Percentiles rank a stretch among this genome's conserved stretches.
phyloP scores from a whole-genome alignment of 53 echinoderm and acorn worm species.

The Astropecten irregularis region DNA sequence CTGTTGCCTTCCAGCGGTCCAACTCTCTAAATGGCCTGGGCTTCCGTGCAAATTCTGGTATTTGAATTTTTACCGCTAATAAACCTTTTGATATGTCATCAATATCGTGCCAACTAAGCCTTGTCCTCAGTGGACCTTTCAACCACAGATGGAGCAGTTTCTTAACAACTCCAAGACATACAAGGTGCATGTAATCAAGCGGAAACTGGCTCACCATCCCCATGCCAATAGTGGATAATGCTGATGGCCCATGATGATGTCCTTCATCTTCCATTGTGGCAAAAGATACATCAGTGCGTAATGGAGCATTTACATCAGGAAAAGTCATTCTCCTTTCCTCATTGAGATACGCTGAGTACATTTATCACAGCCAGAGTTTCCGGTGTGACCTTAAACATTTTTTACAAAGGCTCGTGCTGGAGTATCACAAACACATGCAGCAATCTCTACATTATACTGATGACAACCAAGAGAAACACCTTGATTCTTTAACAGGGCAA shows the following conservation, averaged over 20 bases:
- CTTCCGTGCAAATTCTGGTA: slow-evolving; percentile 47
- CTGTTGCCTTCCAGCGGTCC: slow-evolving; percentile 59
- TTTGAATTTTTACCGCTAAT: not conserved
- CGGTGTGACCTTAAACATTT: slow-evolving; percentile 49
- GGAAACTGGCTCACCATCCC: slow-evolving; percentile 18
- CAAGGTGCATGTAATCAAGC: slow-evolving; percentile 51
- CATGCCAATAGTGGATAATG: not conserved
- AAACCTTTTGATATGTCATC: not conserved
- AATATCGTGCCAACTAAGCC: not conserved
- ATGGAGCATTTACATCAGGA: slow-evolving; percentile 11
- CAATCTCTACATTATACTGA: not conserved
- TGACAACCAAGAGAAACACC: not conserved
- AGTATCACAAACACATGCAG: slow-evolving; percentile 60
- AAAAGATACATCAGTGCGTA: slow-evolving; percentile 25
- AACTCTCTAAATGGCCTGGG: slow-evolving; percentile 38
- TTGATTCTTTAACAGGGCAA: not conserved
- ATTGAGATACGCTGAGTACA: slow-evolving; percentile 35
- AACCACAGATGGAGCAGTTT: slow-evolving; percentile 3
- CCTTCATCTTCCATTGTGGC: not conserved
- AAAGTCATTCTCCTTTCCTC: slow-evolving; percentile 31
- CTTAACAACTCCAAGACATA: slow-evolving; percentile 7
- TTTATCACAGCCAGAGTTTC: slow-evolving; percentile 56
- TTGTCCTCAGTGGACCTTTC: not conserved
- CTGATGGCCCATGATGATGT: slow-evolving; percentile 38
- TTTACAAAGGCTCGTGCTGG: slow-evolving; percentile 56